Conservation (phyloP, 2,797 vertebrate genomes). For the Acrocephalus scirpaceus region DNA sequence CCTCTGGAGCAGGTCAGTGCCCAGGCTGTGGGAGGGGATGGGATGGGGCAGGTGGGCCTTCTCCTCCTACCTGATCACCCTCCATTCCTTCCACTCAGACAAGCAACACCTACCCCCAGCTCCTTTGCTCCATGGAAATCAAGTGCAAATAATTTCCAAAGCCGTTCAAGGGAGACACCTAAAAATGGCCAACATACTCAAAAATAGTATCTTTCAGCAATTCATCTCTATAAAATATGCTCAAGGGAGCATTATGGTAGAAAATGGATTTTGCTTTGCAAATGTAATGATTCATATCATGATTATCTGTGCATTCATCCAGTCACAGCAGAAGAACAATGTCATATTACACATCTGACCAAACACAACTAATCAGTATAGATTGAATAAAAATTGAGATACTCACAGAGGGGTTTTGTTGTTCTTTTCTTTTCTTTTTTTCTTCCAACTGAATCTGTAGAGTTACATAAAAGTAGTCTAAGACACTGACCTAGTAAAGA, state of each 20-base stretch:
- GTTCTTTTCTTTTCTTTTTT: background rate
- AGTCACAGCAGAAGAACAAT: slow-evolving; percentile 23
- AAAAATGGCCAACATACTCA: background rate
- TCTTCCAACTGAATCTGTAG: background rate
- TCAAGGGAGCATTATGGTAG: background rate
- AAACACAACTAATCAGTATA: slow-evolving; percentile 27
- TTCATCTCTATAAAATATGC: background rate
- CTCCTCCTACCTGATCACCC: background rate
- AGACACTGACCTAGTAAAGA: background rate
- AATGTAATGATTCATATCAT: slow-evolving; percentile 25
- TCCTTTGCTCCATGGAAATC: background rate
- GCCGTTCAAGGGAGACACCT: background rate
- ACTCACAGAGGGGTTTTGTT: background rate
- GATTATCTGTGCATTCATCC: slow-evolving; percentile 14
- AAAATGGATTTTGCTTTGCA: slow-evolving; percentile 50
- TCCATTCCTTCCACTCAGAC: fast-evolving
- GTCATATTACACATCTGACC: slow-evolving; percentile 25
- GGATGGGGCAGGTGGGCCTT: background rate
- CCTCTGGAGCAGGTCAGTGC: fast-evolving
- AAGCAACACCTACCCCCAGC: background rate
- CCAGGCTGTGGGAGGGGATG: too few relatives aligned
- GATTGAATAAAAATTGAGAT: background rate
- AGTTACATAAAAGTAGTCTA: background rate
- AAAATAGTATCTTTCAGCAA: slow-evolving; percentile 9
- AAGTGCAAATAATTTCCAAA: background rate